Evolutionary conservation across 2,113 vertebrate species (phyloP).

Genomic region (Murina feae): DNA sequence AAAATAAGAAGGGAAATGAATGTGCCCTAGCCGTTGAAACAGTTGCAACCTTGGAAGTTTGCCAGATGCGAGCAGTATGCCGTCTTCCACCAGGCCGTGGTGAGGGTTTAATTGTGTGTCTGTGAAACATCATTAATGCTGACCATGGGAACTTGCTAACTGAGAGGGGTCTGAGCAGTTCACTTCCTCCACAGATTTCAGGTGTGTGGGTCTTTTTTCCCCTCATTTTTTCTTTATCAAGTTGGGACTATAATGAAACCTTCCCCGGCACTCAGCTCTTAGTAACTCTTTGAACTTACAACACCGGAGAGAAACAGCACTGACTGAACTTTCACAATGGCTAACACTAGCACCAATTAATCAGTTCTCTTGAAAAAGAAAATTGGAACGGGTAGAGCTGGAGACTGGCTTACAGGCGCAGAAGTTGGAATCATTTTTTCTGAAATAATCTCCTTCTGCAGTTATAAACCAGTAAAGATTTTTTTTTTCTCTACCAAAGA

Average conservation of each 20-base stretch:
- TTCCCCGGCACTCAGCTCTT: conserved; percentile 40
- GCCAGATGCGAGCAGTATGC: not conserved
- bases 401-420: not conserved
- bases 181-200: not conserved
- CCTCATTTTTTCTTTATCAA: conserved; percentile 27
- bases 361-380: conserved; percentile 44
- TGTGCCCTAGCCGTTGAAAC: conserved; percentile 28
- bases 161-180: conserved; percentile 3
- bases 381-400: conserved; percentile 28
- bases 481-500: conserved; percentile 19
- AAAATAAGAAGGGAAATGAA: conserved; percentile 47
- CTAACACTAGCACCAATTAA: conserved; percentile 13
- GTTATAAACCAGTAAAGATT: conserved; percentile 34
- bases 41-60: not conserved
- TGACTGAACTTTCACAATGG: conserved; percentile 33
- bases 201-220: not conserved
- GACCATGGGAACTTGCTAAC: not conserved
- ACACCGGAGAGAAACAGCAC: not conserved
- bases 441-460: conserved; percentile 37
- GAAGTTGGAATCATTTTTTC: conserved; percentile 39
- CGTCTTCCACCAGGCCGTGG: not conserved
- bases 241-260: conserved; percentile 5
- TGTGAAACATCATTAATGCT: conserved; percentile 27
- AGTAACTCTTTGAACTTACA: conserved; percentile 43
- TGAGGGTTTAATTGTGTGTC: conserved; percentile 44